A percentile compares a stretch with the other conserved stretches of the same genome.
These are phyloP conservation scores for Stramonita haemastoma DNA, from an alignment of 2,888 invertebrate genomes.

Conservation along the genomic window DNA sequence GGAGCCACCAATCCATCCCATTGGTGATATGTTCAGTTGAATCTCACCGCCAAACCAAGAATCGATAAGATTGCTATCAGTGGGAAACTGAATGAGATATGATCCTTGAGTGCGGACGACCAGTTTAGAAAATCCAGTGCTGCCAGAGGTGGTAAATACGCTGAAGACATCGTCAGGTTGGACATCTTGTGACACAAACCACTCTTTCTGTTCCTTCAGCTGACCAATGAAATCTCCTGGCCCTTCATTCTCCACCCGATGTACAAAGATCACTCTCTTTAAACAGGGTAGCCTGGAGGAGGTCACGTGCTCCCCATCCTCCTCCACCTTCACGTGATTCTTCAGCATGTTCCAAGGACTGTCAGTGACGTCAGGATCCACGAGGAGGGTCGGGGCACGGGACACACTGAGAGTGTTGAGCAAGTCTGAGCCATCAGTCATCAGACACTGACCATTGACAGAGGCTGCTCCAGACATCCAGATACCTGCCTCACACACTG, in stretches of 20 bases:
- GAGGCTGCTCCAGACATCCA: slow-evolving; percentile 17
- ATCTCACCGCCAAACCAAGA: not conserved
- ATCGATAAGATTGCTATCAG: not conserved
- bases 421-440: slow-evolving; percentile 38
- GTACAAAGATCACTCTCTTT: not conserved
- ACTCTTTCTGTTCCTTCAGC: not conserved
- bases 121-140: slow-evolving; percentile 15
- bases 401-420: not conserved
- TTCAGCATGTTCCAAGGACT: no score
- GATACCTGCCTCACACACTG: slow-evolving; percentile 3
- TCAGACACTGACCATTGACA: slow-evolving; percentile 25
- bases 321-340: no score
- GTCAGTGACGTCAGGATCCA: slow-evolving; percentile 39
- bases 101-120: not conserved
- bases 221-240: not conserved
- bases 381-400: slow-evolving; percentile 13
- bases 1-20: slow-evolving; percentile 12
- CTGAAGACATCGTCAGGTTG: not conserved
- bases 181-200: slow-evolving; percentile 1
- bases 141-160: not conserved
- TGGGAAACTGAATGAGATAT: not conserved
- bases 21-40: not conserved
- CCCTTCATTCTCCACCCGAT: not conserved
- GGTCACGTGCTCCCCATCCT: no score
- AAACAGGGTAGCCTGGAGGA: no score